Evolutionary conservation across 2,113 vertebrate species (phyloP).

Genomic region (Tiliqua scincoides): DNA sequence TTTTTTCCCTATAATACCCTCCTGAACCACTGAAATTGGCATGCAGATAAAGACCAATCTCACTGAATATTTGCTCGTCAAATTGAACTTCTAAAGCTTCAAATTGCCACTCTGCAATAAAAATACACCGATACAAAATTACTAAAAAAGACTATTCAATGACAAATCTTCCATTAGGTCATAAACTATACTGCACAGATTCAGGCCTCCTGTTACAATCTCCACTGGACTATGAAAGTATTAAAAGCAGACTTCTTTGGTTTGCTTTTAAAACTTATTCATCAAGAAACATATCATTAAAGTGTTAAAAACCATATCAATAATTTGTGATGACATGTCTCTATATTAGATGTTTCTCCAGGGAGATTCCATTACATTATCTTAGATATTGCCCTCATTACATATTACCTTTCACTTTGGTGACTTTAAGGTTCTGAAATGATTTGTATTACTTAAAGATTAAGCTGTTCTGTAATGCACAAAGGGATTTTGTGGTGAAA

Average conservation of each 20-base stretch:
- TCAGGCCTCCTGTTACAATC: neutral
- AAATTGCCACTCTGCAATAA: neutral
- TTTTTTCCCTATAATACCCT: neutral
- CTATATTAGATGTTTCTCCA: neutral
- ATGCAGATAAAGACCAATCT: neutral
- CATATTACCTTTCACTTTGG: neutral
- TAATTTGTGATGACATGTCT: neutral
- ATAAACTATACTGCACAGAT: neutral
- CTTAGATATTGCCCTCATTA: too few relatives aligned
- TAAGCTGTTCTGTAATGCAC: neutral
- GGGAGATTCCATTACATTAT: neutral
- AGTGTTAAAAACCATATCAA: neutral
- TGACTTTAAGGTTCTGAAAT: neutral
- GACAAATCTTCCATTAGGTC: neutral
- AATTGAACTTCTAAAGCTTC: conserved; percentile 3
- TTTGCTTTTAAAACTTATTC: neutral
- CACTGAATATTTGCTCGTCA: neutral
- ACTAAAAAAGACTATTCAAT: neutral
- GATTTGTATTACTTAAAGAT: neutral
- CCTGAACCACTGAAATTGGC: conserved; percentile 5
- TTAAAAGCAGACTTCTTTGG: neutral
- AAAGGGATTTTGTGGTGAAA: neutral
- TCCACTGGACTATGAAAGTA: neutral
- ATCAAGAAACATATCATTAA: neutral
- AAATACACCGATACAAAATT: conserved; percentile 2